Evolutionary conservation across 2,888 invertebrate species (phyloP).

Genomic region (Coremacera marginata): DNA sequence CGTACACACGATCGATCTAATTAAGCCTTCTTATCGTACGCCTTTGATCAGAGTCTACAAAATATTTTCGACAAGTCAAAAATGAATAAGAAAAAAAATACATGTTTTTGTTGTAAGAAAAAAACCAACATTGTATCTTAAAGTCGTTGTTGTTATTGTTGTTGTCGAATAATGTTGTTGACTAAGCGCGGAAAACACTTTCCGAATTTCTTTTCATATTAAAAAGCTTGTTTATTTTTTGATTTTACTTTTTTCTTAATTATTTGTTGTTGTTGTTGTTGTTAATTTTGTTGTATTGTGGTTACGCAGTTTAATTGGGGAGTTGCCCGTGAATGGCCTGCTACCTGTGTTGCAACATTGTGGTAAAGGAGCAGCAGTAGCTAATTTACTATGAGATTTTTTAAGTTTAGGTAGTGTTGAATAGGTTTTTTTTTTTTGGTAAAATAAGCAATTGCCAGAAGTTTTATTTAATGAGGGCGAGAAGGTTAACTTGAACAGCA

Average conservation of each 20-base stretch:
- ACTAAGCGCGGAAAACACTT: constrained; percentile 5
- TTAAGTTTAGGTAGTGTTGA: too few relatives aligned
- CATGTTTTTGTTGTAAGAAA: neutral
- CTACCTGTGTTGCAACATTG: constrained; percentile 15
- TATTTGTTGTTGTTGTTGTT: neutral
- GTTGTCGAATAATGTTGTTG: neutral
- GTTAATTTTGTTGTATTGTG: neutral
- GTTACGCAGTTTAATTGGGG: constrained; percentile 20
- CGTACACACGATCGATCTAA: constrained; percentile 51
- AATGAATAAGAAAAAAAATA: neutral
- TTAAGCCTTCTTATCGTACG: constrained; percentile 52
- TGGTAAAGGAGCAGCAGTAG: neutral
- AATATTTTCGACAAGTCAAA: constrained; percentile 7
- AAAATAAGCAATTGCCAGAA: too few relatives aligned
- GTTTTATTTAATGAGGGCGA: too few relatives aligned
- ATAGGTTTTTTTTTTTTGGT: too few relatives aligned
- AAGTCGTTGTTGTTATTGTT: neutral
- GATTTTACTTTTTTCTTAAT: neutral
- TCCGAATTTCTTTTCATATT: constrained; percentile 11
- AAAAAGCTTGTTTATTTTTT: neutral
- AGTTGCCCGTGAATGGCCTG: constrained; percentile 13
- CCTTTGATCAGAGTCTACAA: constrained; percentile 47
- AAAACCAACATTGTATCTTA: neutral
- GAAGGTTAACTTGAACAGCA: too few relatives aligned
- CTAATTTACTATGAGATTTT: neutral